Evolutionary conservation across 2,797 vertebrate species (phyloP), one percentile per base, ranked within the genome.

Genomic region (Erethizon dorsatum): DNA sequence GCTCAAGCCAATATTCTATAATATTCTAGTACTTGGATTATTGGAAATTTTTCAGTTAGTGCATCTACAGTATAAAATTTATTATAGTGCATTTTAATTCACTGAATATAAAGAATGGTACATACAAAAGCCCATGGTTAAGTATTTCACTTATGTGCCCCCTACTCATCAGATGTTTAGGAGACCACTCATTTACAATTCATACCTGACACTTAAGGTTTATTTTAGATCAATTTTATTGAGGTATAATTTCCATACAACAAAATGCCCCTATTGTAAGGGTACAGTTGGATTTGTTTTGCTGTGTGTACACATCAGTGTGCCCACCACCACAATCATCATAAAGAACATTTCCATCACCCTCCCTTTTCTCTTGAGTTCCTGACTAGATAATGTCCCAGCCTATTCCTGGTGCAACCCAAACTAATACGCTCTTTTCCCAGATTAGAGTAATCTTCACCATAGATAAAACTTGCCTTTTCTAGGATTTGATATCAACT

Each of bases 221-320:
- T 78, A 75, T 86, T 92, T 84, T 75, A 82, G 80, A 59, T 65
- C 7, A 82, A 0, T 95, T 79, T 50, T 95, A 41, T 20, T 71
- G 59, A 56, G 52, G 33, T 78, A 59, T 65, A 24, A 18, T 52
- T 96, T 90, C 47, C 9, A 22, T 59, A 65, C 15, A 50, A 31
- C 84, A 80, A 87, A 93, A 41, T 65, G 33, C 2, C 71, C 15
- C 50, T 20, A 22, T 90, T 79, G 73, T 67, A n/a, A 57, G 33
- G 80, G 47, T 65, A 73, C 17, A 86, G 9, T 47, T 83, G 63
- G 54, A 37, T 83, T 56, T 45, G n/a, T 90, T 82, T 89, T 37
- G 37, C 67, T n/a, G 18, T 47, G 63, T 63, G 6, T 50, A 22
- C 73, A 50, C n/a, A 31, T 31, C 22, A 88, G 11, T 94, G 9